Conservation (phyloP, 2,888 invertebrate genomes). For the Mesoligia furuncula region DNA sequence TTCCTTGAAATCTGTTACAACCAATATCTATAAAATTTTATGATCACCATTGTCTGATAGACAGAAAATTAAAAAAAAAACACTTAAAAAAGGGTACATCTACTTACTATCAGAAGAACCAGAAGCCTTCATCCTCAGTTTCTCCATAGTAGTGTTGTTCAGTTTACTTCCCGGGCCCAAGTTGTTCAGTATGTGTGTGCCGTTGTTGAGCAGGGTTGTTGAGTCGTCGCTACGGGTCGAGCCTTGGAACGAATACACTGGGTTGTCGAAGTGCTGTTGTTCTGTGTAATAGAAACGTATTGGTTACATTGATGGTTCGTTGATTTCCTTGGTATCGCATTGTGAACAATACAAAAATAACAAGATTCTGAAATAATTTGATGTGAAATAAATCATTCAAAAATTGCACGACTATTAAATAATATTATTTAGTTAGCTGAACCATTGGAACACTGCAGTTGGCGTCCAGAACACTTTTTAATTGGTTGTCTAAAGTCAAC, state of each 20-base stretch:
- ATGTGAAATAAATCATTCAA: background rate
- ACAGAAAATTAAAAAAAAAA: background rate
- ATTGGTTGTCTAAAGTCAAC: background rate
- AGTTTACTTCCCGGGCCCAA: slow-evolving; percentile 85
- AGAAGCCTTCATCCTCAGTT: slow-evolving; percentile 88
- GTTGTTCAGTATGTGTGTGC: slow-evolving; percentile 91
- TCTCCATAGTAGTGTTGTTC: slow-evolving; percentile 91
- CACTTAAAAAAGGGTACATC: background rate
- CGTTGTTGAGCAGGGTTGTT: slow-evolving; percentile 89
- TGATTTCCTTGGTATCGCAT: background rate
- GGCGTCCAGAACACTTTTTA: background rate
- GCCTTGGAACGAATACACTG: slow-evolving; percentile 95
- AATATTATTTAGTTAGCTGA: background rate
- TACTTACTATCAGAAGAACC: slow-evolving; percentile 86
- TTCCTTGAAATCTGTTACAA: background rate
- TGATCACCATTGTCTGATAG: background rate
- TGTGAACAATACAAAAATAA: background rate
- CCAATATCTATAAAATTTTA: background rate
- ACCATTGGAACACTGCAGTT: background rate
- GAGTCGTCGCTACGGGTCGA: slow-evolving; percentile 89
- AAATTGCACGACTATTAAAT: background rate
- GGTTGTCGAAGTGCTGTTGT: slow-evolving; percentile 97
- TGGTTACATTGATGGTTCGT: background rate
- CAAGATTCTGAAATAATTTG: background rate
- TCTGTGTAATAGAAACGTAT: slow-evolving; percentile 83